Percentiles rank a stretch among this genome's conserved stretches.
These are phyloP conservation scores for Leucoraja erinaceus DNA, from an alignment of 2,113 vertebrate genomes.

Conservation along the genomic window DNA sequence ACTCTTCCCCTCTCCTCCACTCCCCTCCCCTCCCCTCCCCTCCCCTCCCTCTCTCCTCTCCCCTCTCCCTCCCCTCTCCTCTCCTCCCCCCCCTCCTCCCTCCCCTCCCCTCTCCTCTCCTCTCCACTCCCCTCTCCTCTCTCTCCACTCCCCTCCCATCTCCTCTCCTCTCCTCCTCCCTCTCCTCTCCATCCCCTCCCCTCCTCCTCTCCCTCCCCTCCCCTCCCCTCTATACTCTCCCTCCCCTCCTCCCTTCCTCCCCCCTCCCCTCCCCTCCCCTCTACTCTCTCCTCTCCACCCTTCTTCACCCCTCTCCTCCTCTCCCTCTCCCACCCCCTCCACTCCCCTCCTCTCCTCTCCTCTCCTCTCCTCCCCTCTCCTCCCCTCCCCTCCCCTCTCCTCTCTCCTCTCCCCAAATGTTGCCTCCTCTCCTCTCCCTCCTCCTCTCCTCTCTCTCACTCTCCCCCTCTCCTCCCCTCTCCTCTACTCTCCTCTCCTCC, in stretches of 20 bases:
- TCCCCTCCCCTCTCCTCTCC: constrained; percentile 18
- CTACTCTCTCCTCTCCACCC: neutral
- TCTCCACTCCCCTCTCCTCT: neutral
- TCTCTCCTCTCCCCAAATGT: neutral
- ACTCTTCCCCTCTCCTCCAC: neutral
- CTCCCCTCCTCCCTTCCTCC: neutral
- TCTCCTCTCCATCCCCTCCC: too few species aligned
- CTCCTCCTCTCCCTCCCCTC: neutral
- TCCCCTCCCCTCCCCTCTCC: neutral
- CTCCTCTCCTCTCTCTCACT: too few species aligned
- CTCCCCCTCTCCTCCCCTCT: neutral
- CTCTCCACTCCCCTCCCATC: constrained; percentile 21
- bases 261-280: neutral
- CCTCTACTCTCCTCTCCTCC: neutral
- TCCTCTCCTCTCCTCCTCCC: neutral
- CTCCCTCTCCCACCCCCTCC: accelerated
- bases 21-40: neutral
- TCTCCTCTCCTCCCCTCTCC: neutral
- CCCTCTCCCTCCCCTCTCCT: neutral
- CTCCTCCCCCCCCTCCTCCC: neutral
- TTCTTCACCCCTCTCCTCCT: neutral
- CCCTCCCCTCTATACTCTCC: neutral
- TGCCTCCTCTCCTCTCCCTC: neutral
- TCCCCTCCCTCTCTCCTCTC: too few species aligned
- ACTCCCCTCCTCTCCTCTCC: too few species aligned